These are phyloP conservation scores for Trissolcus japonicus DNA, from an alignment of 2,888 invertebrate genomes.

Conservation along the genomic window DNA sequence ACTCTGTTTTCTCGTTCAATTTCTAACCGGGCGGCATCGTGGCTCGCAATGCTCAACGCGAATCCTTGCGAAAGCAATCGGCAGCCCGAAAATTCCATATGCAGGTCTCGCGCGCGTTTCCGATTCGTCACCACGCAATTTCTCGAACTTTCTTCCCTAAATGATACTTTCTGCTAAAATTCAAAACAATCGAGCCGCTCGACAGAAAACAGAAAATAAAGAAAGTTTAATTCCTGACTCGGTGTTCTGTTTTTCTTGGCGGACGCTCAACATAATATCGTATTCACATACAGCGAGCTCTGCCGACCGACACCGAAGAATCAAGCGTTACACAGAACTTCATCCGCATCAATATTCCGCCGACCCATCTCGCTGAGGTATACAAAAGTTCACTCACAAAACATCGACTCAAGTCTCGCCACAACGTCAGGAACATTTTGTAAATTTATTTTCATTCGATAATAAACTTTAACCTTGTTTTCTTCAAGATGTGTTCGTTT, in stretches of 20 bases:
- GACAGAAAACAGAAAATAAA: slow-evolving; percentile 26
- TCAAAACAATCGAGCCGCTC: slow-evolving; percentile 24
- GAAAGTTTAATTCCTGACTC: slow-evolving; percentile 26
- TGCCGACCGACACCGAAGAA: slow-evolving; percentile 8
- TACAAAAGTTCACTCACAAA: not conserved
- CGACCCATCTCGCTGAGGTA: not conserved
- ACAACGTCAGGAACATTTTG: too few species aligned
- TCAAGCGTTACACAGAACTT: too few species aligned
- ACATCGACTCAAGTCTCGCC: not conserved
- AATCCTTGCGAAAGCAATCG: not conserved
- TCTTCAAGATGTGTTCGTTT: not conserved
- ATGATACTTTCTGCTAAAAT: slow-evolving; percentile 24
- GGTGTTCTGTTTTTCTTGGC: slow-evolving; percentile 24
- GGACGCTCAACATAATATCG: slow-evolving; percentile 15
- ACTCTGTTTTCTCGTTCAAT: not conserved
- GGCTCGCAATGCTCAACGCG: too few species aligned
- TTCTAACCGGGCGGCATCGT: not conserved
- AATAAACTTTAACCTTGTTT: not conserved
- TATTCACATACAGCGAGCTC: slow-evolving; percentile 19
- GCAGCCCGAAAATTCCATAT: not conserved
- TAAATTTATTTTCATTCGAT: too few species aligned
- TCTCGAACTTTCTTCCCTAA: slow-evolving; percentile 29
- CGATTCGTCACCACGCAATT: slow-evolving; percentile 2
- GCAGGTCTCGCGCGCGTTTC: not conserved
- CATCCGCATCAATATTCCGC: slow-evolving; percentile 20